Evolutionary conservation across 1,140 invertebrate species (phyloP).

Genomic region (Ganaspis sp.): DNA sequence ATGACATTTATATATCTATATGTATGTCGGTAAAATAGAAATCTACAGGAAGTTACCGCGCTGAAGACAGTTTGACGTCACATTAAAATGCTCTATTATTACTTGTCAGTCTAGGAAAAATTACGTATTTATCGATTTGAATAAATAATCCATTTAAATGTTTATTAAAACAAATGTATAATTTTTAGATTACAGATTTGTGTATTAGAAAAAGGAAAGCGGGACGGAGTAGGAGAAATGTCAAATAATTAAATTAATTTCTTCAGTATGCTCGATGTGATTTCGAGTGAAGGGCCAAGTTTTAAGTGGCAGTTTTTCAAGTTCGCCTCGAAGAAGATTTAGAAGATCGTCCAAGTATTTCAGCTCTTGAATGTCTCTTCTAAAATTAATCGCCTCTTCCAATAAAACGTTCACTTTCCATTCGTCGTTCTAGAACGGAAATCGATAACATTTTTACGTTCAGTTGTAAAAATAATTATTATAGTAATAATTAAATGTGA

Average conservation of each 20-base stretch:
- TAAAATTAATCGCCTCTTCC: constrained; percentile 57
- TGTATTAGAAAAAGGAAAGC: neutral
- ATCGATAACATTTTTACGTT: no score
- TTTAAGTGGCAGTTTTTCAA: constrained; percentile 66
- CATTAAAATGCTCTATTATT: no score
- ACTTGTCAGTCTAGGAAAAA: no score
- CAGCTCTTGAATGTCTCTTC: constrained; percentile 65
- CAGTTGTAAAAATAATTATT: constrained; percentile 35
- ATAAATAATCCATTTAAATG: no score
- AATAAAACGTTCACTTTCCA: constrained; percentile 61
- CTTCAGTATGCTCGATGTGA: constrained; percentile 56
- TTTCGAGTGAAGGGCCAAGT: constrained; percentile 72
- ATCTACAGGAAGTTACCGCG: no score
- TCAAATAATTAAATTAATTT: constrained; percentile 72
- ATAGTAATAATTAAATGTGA: no score
- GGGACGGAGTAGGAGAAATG: neutral
- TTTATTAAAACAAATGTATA: no score
- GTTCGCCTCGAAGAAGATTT: constrained; percentile 68
- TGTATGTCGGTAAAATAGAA: no score
- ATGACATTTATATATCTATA: no score
- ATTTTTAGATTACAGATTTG: neutral
- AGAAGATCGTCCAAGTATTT: constrained; percentile 72
- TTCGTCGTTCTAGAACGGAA: constrained; percentile 62
- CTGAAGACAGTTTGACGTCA: no score
- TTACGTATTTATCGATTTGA: no score